These are phyloP conservation scores for Propithecus perrieri DNA, from an alignment of 2,797 vertebrate species.

Conservation along the genomic window DNA sequence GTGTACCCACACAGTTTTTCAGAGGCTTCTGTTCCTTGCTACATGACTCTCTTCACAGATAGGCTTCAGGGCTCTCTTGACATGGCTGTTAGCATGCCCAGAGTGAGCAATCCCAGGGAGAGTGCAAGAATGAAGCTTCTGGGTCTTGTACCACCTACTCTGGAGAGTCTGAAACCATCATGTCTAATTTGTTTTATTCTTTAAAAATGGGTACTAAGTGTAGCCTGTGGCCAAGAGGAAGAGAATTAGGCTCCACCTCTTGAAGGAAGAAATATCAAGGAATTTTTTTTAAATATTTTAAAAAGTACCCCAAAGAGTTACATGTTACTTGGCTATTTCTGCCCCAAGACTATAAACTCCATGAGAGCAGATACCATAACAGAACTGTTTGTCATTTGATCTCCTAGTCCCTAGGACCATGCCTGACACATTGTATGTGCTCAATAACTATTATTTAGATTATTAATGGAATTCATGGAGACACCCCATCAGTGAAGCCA, in stretches of 20 bases:
- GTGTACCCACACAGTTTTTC: not conserved
- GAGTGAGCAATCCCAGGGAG: not conserved
- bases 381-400: not conserved
- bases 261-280: not conserved
- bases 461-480: not conserved
- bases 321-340: not conserved
- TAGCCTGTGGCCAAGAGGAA: too few species aligned
- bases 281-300: not conserved
- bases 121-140: not conserved
- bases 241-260: not conserved
- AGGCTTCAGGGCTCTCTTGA: not conserved
- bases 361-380: not conserved
- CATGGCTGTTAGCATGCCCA: not conserved
- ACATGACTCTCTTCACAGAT: not conserved
- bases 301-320: not conserved
- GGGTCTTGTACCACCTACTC: not conserved
- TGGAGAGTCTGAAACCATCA: not conserved
- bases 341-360: not conserved
- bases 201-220: not conserved
- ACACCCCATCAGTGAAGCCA: not conserved
- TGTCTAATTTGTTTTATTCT: not conserved
- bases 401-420: not conserved
- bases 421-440: not conserved
- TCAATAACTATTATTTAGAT: not conserved
- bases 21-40: not conserved